Percentiles rank a stretch among this genome's conserved stretches.
Evolutionary conservation across 2,113 vertebrate species (phyloP).

Genomic region (Pachypanchax playfairii): DNA sequence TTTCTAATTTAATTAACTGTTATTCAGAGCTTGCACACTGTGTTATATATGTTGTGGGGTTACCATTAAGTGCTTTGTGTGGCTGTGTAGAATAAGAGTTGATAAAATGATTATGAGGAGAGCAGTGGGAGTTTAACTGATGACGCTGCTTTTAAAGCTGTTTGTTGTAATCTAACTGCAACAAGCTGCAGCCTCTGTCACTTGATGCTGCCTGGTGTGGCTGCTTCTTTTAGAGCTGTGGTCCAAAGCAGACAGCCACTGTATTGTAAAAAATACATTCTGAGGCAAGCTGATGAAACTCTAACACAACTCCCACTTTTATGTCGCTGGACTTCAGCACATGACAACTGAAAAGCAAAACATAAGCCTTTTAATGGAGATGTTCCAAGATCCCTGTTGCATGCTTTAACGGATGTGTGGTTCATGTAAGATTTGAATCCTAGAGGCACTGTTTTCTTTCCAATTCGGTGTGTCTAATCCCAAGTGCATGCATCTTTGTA

Average conservation of each 20-base stretch:
- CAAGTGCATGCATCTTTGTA: background rate
- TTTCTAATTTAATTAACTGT: background rate
- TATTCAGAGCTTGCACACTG: background rate
- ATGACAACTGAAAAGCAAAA: background rate
- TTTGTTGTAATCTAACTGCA: constrained; percentile 22
- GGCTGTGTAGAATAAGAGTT: background rate
- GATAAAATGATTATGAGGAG: background rate
- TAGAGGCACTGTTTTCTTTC: background rate
- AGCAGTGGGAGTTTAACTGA: constrained; percentile 10
- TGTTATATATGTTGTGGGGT: background rate
- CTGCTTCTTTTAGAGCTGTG: constrained; percentile 16
- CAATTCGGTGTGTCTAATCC: background rate
- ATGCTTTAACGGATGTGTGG: background rate
- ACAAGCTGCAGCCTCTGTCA: too few relatives aligned
- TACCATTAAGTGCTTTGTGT: background rate
- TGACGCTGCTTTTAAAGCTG: constrained; percentile 11
- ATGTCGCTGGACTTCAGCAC: constrained; percentile 14
- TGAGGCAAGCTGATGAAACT: constrained; percentile 12
- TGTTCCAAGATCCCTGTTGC: background rate
- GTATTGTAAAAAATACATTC: constrained; percentile 5
- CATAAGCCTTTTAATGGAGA: constrained; percentile 15
- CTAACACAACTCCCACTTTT: constrained; percentile 16
- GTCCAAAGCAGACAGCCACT: constrained; percentile 22
- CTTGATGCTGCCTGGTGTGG: background rate
- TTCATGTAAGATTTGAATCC: constrained; percentile 8